Evolutionary conservation across 2,888 invertebrate genomes (phyloP), one percentile per base, ranked within the genome.

Genomic region (Lydus trimaculatus): DNA sequence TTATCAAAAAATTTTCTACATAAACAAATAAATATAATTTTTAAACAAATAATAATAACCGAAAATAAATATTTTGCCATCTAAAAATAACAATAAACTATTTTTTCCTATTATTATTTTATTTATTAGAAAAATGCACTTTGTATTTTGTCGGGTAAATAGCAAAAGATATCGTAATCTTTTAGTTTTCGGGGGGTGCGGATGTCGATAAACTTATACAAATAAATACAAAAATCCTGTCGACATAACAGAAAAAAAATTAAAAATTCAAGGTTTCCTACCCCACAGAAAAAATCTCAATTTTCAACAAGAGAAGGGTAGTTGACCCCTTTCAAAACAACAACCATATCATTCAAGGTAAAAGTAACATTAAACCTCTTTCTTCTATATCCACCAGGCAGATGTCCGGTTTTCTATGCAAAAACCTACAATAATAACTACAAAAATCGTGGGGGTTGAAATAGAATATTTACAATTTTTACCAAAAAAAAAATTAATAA

Each of bases 71-170:
- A 81, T 75, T 63, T 79, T 66, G 25, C 48, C 83, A 83, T 82
- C 83, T 82, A 82, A 82, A 83, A 82, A 83, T 80, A 83, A 83
- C 82, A 82, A 75, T 76, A 48, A 20, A 75, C 76, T 81, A 75
- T 82, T 83, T 83, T 84, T 83, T 83, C 43, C 80, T 79, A 74
- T 67, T 36, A 36, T 36, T 48, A 23, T 20, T 48, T 48, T 48
- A 20, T 20, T 48, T 20, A 20, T 48, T 20, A 48, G 48, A 48
- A 73, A 74, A 72, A 76, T 81, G 82, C 80, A 81, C 83, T 83
- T 83, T 82, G 82, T 20, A 81, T 81, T 81, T 80, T 78, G 81
- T 79, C 80, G 79, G 77, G 80, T 78, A 83, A 83, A 84, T 83
- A 83, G 78, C 81, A 74, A 80, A 77, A 79, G 80, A 80, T 80